A percentile compares a stretch with the other conserved stretches of the same genome.
Conservation (phyloP, 2,113 vertebrate species). For the Carassius gibelio region DNA sequence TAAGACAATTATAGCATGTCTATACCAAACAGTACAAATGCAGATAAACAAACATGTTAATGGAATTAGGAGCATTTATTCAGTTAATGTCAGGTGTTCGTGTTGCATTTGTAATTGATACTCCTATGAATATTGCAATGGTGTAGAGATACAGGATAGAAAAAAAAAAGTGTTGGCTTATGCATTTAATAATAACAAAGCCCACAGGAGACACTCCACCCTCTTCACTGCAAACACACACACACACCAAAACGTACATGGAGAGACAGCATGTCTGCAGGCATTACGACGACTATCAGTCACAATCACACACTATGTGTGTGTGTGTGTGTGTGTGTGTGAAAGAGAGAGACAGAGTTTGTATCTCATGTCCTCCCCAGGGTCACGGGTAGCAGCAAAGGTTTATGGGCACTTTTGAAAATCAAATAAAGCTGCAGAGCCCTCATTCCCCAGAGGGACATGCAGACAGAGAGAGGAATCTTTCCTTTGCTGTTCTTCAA, state of each 20-base stretch:
- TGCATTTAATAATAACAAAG: conserved; percentile 49
- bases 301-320: conserved; percentile 1
- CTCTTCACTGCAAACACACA: conserved; percentile 21
- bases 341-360: conserved; percentile 16
- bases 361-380: conserved; percentile 19
- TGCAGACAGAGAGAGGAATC: not conserved
- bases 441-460: conserved; percentile 15
- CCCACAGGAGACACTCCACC: conserved; percentile 27
- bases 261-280: conserved; percentile 19
- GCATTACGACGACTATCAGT: conserved; percentile 28
- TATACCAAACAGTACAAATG: not conserved
- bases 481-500: not conserved
- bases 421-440: conserved; percentile 44
- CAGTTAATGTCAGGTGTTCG: not conserved
- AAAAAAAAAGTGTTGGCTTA: conserved; percentile 14
- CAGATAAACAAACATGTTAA: not conserved
- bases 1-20: not conserved
- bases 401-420: conserved; percentile 34
- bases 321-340: conserved; percentile 36
- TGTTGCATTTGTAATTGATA: not conserved
- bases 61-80: not conserved
- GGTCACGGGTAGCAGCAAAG: not conserved
- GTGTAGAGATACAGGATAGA: conserved; percentile 12
- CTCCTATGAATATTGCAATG: conserved; percentile 46
- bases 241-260: not conserved